phyloP scores from a whole-genome alignment of 2,888 invertebrate genomes.

The Rhopalosiphum nymphaeae region DNA sequence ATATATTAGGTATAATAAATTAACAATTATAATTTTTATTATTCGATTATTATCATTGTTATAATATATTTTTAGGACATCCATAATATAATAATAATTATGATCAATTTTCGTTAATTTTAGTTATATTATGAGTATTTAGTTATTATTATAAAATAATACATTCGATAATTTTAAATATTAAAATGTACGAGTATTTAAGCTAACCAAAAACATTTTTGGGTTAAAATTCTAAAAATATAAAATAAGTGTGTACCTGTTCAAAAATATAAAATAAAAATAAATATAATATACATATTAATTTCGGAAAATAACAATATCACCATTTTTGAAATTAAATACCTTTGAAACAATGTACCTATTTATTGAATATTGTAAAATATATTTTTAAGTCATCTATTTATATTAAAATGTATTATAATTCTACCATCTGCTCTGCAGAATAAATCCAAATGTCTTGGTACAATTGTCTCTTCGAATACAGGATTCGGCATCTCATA shows the following conservation, averaged over 20 bases:
- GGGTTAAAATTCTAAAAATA: background rate
- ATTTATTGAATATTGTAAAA: background rate
- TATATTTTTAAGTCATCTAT: background rate
- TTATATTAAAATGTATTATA: constrained; percentile 25
- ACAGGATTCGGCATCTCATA: constrained; percentile 58
- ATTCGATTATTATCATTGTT: background rate
- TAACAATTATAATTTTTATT: background rate
- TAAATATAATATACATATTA: background rate
- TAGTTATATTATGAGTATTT: background rate
- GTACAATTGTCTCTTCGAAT: constrained; percentile 48
- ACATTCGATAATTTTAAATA: background rate
- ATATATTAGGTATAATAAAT: background rate
- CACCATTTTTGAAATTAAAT: background rate
- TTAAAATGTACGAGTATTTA: no score
- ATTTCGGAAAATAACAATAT: background rate
- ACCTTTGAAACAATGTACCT: background rate
- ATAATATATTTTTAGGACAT: background rate
- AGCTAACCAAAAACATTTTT: background rate
- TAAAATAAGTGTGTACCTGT: background rate
- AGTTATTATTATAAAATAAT: background rate
- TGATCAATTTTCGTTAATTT: background rate
- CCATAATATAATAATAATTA: background rate
- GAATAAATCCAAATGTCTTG: constrained; percentile 55
- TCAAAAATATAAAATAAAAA: background rate
- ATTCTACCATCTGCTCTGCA: constrained; percentile 55